Percentiles rank a stretch among this genome's conserved stretches.
These are phyloP conservation scores for Petrocephalus schoutedeni DNA, from an alignment of 2,797 vertebrate species.

Conservation along the genomic window DNA sequence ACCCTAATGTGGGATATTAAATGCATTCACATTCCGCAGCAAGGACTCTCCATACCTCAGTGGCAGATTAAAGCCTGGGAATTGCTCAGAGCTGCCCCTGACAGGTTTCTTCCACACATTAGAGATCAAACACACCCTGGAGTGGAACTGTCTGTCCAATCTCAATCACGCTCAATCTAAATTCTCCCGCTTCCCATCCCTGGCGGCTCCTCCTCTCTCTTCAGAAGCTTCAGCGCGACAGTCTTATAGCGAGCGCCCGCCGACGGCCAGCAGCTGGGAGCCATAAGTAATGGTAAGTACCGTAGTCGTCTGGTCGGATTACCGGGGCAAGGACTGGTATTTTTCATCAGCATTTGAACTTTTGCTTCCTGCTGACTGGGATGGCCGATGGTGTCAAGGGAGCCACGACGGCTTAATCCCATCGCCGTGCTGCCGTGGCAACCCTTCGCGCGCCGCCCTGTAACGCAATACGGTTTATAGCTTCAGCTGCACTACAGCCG, in stretches of 20 bases:
- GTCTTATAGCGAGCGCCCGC: not conserved
- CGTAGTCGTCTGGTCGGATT: conserved; percentile 32
- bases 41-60: conserved; percentile 33
- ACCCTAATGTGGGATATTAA: conserved; percentile 25
- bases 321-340: conserved; percentile 31
- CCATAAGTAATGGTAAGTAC: not conserved
- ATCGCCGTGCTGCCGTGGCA: not conserved
- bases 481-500: not conserved
- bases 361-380: conserved; percentile 29
- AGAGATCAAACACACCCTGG: conserved; percentile 30
- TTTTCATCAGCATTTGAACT: conserved; percentile 39
- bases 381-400: conserved; percentile 43
- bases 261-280: not conserved
- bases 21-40: conserved; percentile 17
- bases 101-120: conserved; percentile 32
- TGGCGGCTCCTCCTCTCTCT: conserved; percentile 12
- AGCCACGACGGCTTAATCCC: conserved; percentile 45
- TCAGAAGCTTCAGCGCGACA: not conserved
- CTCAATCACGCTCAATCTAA: conserved; percentile 24
- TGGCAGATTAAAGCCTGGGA: conserved; percentile 21
- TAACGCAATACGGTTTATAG: conserved; percentile 36
- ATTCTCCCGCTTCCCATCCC: not conserved
- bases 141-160: conserved; percentile 24
- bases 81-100: conserved; percentile 12
- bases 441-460: conserved; percentile 26